Conservation (phyloP, 2,113 vertebrate genomes). For the Oncorhynchus tshawytscha region DNA sequence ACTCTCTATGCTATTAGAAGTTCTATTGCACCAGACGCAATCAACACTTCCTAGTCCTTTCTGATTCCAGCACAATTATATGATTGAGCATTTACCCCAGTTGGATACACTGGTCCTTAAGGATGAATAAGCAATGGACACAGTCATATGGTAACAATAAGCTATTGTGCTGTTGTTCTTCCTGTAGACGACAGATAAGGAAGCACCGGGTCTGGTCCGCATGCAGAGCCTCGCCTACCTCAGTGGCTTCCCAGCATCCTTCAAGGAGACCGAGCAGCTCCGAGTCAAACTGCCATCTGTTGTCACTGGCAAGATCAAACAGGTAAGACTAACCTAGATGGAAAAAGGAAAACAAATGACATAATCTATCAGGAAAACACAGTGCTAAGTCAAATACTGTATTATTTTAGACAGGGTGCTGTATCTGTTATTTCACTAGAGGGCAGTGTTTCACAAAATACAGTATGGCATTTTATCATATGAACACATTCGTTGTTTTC, state of each 20-base stretch:
- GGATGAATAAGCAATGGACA: neutral
- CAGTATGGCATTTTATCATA: conserved; percentile 7
- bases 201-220: conserved; percentile 89
- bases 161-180: neutral
- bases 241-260: conserved; percentile 88
- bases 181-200: conserved; percentile 91
- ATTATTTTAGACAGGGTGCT: neutral
- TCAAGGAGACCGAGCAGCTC: conserved; percentile 90
- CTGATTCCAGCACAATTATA: too few species aligned
- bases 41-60: too few species aligned
- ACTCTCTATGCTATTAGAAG: too few species aligned
- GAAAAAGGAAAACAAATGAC: neutral
- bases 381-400: neutral
- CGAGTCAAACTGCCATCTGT: conserved; percentile 82
- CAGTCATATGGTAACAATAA: too few species aligned
- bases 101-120: neutral
- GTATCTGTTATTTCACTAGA: conserved; percentile 35
- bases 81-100: neutral
- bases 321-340: conserved; percentile 73
- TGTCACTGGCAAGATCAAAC: conserved; percentile 85
- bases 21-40: too few species aligned
- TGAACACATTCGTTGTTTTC: neutral
- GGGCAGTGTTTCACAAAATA: conserved; percentile 25
- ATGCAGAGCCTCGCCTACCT: conserved; percentile 90
- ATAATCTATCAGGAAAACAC: neutral